Evolutionary conservation across 2,888 invertebrate genomes (phyloP), one percentile per base, ranked within the genome.

Genomic region (Trachelus stipa): DNA sequence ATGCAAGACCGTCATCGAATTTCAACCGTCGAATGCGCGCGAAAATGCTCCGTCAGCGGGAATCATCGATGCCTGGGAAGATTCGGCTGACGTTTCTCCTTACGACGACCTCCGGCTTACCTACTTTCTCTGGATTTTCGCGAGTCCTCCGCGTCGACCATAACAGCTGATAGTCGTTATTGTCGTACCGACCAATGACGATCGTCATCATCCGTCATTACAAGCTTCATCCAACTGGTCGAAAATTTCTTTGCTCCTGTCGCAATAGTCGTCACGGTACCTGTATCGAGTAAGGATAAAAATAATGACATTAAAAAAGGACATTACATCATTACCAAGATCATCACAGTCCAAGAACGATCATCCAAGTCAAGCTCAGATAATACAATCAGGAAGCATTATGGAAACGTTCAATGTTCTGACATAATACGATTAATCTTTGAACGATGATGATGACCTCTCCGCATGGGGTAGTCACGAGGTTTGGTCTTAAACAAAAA

Each of bases 381-480:
- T 34, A 56, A 73, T 73, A 30, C 74, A 40, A 74, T 74, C 69
- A 74, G 34, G 33, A 69, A 74, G 73, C 11, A 31, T 37, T 30
- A 31, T 69, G 37, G 23, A 74, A 76, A 76, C 37, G 37, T 69
- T 69, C 34, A 74, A 74, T 37, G 30, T n/a, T 74, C 74, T 74
- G 77, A 77, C 33, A 75, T 77, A 77, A 74, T 37, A 33, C 30
- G 35, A 23, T 40, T 74, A 74, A 35, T 75, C 68, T 33, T 56
- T 56, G 23, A 56, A 56, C 56, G 56, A 56, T n/a, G 35, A 71
- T 79, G 80, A 77, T 82, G 81, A 82, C 80, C 81, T 82, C 79
- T 80, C 77, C 80, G 79, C 81, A 81, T 82, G 82, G 81, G 80
- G 81, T 82, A 78, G 77, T 77, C 73, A 77, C 56, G 37, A 73